These are phyloP conservation scores for Xiphophorus hellerii DNA, from an alignment of 2,113 vertebrate species.

Conservation along the genomic window DNA sequence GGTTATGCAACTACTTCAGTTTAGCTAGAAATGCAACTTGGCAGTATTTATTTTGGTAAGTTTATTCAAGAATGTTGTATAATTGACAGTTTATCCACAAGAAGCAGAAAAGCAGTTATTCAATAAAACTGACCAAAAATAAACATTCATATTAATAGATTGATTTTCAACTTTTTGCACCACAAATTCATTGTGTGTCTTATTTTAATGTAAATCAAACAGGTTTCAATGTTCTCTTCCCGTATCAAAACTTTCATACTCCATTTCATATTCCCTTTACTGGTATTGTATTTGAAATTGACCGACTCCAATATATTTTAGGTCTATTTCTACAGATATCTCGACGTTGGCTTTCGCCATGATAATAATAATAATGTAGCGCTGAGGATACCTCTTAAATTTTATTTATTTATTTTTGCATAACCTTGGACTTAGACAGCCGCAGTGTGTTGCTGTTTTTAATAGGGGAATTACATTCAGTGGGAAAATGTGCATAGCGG, in stretches of 20 bases:
- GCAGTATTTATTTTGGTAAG: background rate
- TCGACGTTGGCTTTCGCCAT: background rate
- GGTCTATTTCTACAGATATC: background rate
- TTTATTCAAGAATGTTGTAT: background rate
- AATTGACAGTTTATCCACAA: background rate
- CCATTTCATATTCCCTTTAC: background rate
- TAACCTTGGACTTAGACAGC: too few species aligned
- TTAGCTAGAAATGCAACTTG: background rate
- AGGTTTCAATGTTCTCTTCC: background rate
- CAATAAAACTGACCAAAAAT: too few species aligned
- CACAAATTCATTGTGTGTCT: too few species aligned
- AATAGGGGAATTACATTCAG: background rate
- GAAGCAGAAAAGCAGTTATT: background rate
- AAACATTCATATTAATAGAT: background rate
- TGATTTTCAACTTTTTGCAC: background rate
- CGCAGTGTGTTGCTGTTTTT: too few species aligned
- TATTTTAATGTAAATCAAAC: too few species aligned
- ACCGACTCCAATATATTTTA: background rate
- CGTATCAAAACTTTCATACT: background rate
- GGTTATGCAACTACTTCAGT: background rate
- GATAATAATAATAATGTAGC: too few species aligned
- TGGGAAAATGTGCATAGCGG: background rate
- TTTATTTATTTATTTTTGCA: too few species aligned
- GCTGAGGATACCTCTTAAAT: too few species aligned
- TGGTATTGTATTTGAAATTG: background rate